Evolutionary conservation across 2,888 invertebrate genomes (phyloP).

Genomic region (Caenorhabditis imperialis): DNA sequence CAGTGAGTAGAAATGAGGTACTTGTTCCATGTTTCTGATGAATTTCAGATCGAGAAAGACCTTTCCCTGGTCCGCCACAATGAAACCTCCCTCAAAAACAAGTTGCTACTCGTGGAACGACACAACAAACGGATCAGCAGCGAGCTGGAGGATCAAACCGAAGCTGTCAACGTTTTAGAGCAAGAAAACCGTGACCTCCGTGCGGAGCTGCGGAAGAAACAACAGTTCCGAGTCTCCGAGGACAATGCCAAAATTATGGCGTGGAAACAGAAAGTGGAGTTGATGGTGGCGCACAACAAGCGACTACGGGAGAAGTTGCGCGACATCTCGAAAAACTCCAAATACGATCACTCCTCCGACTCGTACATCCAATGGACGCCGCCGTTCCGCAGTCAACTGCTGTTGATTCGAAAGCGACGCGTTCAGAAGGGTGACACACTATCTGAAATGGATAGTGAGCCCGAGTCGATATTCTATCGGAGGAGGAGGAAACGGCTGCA

Average conservation of each 20-base stretch:
- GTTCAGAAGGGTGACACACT: slow-evolving; percentile 60
- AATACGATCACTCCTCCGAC: slow-evolving; percentile 34
- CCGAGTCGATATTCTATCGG: slow-evolving; percentile 67
- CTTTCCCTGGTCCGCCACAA: slow-evolving; percentile 62
- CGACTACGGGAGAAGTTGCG: slow-evolving; percentile 65
- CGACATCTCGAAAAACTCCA: slow-evolving; percentile 47
- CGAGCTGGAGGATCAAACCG: slow-evolving; percentile 62
- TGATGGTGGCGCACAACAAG: slow-evolving; percentile 69
- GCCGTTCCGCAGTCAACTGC: slow-evolving; percentile 62
- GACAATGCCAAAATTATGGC: slow-evolving; percentile 61
- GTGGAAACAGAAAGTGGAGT: slow-evolving; percentile 69
- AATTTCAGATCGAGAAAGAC: slow-evolving; percentile 63
- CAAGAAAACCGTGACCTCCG: slow-evolving; percentile 64
- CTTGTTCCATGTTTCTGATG: background rate
- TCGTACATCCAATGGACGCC: slow-evolving; percentile 60
- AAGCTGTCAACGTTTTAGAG: slow-evolving; percentile 59
- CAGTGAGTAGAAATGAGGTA: no score
- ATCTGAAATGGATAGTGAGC: slow-evolving; percentile 68
- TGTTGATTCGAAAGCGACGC: slow-evolving; percentile 64
- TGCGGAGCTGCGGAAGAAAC: slow-evolving; percentile 61
- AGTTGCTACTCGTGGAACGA: slow-evolving; percentile 63
- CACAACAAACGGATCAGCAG: slow-evolving; percentile 64
- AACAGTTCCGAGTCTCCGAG: slow-evolving; percentile 59
- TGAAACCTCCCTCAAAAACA: slow-evolving; percentile 63
- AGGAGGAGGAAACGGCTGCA: slow-evolving; percentile 54